Evolutionary conservation across 1,140 invertebrate genomes (phyloP).

Genomic region (Glossosoma conforme): DNA sequence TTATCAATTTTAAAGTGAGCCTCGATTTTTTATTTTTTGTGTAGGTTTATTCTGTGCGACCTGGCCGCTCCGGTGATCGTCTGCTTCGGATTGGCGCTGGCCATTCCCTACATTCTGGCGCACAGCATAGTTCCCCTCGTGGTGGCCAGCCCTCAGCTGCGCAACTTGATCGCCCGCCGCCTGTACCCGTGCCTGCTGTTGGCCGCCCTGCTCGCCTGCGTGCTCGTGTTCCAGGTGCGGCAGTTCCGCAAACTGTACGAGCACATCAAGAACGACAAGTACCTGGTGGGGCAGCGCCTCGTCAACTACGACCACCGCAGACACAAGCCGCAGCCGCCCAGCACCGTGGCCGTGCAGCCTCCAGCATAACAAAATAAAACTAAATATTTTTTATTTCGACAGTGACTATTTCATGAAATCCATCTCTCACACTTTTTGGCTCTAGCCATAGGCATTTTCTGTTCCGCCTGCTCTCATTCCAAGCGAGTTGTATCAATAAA

Average conservation of each 20-base stretch:
- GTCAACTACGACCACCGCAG: slow-evolving; percentile 90
- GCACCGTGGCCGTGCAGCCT: neutral
- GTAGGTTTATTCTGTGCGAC: slow-evolving; percentile 71
- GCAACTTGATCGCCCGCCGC: slow-evolving; percentile 75
- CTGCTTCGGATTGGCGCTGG: slow-evolving; percentile 78
- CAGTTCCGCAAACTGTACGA: slow-evolving; percentile 94
- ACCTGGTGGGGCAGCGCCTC: slow-evolving; percentile 88
- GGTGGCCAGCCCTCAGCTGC: slow-evolving; percentile 64
- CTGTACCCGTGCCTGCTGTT: slow-evolving; percentile 88
- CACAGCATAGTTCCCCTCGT: slow-evolving; percentile 79
- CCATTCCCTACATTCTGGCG: slow-evolving; percentile 85
- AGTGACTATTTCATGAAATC: no score
- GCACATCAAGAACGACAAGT: slow-evolving; percentile 99
- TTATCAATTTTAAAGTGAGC: no score
- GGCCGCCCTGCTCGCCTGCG: slow-evolving; percentile 59
- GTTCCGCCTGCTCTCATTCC: no score
- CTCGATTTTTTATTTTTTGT: no score
- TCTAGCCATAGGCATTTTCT: no score
- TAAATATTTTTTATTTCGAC: no score
- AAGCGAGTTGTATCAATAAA: no score
- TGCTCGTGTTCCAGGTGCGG: slow-evolving; percentile 76
- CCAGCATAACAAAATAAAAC: no score
- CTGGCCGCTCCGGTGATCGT: slow-evolving; percentile 87
- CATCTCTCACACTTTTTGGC: no score
- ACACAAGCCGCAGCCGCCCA: slow-evolving; percentile 44